Evolutionary conservation across 1,140 invertebrate genomes (phyloP), one percentile per base, ranked within the genome.

Genomic region (Diabrotica undecimpunctata): DNA sequence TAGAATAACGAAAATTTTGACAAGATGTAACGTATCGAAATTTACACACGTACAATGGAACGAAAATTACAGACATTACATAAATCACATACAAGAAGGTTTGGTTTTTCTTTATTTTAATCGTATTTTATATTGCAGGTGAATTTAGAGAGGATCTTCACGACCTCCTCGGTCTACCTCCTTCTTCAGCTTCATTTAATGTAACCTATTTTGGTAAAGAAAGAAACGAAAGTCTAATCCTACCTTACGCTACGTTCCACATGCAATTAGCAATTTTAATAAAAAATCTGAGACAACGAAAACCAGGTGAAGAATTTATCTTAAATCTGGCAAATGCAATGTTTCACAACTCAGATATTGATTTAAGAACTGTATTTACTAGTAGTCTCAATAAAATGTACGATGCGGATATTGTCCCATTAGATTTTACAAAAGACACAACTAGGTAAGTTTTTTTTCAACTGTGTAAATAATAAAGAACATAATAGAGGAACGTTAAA

Each of bases 111-210:
- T 25, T 1, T 25, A 25, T 25, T 25, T 25, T 25, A 25, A 25
- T 25, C 4, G 1, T 25, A 2, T 25, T 25, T 25, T 25, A 8
- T 51, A 7, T 50, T 60, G 41, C 14, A 36, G 85, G 85, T 5
- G 69, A 53, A 37, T 87, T 88, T 6, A 81, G 79, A n/a, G 72
- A 80, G 7, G 82, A 90, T 77, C 79, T 90, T 54, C 76, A 82
- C 58, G 78, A 79, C 7, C 78, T 83, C 3, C 89, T 72, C 36
- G 81, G 86, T 70, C 72, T 89, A 35, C 84, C 0, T 72, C 79
- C 4, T 73, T 81, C 38, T 41, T 62, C 9, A 13, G 35, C 58
- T 57, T 75, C 78, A 55, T 25, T 79, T 79, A 36, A 69, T 82
- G 8, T 54, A 11, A 74, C 73, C 62, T 54, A 71, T 12, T 80